These are phyloP conservation scores for Haliaeetus vocifer DNA, from an alignment of 2,797 vertebrate genomes.

Conservation along the genomic window DNA sequence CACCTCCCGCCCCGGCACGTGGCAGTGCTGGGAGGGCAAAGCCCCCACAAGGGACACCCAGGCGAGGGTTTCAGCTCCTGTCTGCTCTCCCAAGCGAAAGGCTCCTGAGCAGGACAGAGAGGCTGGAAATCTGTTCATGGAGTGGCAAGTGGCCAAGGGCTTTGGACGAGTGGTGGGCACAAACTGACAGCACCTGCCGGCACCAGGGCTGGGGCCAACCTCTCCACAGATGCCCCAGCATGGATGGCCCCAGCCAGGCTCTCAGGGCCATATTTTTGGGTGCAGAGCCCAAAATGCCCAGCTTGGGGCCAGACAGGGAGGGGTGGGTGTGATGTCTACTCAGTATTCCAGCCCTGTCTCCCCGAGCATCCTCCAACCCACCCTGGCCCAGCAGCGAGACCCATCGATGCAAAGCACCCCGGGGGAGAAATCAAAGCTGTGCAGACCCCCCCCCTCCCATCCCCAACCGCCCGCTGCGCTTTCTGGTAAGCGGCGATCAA, in stretches of 20 bases:
- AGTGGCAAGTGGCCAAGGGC: neutral
- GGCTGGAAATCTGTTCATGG: neutral
- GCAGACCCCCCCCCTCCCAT: neutral
- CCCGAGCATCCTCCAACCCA: neutral
- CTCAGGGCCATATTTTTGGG: neutral
- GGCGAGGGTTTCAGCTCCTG: neutral
- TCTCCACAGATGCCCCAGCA: accelerated
- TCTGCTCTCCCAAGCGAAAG: accelerated
- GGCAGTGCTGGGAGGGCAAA: neutral
- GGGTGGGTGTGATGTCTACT: neutral
- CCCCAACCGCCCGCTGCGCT: neutral
- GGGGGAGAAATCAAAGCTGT: neutral
- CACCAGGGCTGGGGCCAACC: accelerated
- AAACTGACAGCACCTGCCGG: neutral
- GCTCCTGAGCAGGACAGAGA: neutral
- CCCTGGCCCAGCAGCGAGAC: neutral
- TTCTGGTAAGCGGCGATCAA: neutral
- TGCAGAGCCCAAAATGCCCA: neutral
- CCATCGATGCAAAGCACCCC: neutral
- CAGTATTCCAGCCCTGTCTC: neutral
- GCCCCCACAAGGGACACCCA: accelerated
- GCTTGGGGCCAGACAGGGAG: neutral
- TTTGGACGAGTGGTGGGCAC: neutral
- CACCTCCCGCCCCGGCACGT: neutral
- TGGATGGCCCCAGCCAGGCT: neutral